Evolutionary conservation across 2,888 invertebrate genomes (phyloP), one percentile per base, ranked within the genome.

Genomic region (Ectemnius continuus): DNA sequence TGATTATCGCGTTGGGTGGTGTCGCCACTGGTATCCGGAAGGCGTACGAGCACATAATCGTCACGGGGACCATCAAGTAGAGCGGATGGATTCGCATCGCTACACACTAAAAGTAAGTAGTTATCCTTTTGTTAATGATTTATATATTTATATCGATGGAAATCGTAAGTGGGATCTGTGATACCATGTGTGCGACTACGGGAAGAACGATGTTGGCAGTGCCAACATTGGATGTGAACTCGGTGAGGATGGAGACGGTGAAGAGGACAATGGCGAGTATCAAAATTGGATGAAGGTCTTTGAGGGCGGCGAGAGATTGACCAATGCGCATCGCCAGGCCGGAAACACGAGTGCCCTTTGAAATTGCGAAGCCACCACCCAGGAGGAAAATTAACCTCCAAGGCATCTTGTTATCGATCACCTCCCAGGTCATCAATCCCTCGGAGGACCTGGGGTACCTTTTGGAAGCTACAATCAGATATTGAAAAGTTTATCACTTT

Each of bases 291-390:
- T 91, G 89, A 23, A 91, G 87, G 48, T 81, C 77, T 61, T 89
- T 86, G 18, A 93, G 84, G 1, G 87, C 89, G 1, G 85, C 75
- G 73, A 93, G 82, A 45, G 90, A 83, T 2, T 90, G 81, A 13
- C 92, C 92, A 6, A 93, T 83, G 81, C 88, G 88, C 18, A 81
- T 83, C 0, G 93, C 92, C 47, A 93, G 86, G 4, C 92, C 91
- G 1, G 93, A 93, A 62, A 86, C 91, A 80, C 91, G 89, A 76
- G 92, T 92, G 5, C 91, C 94, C 65, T 91, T 92, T 1, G 94
- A 93, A 80, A 94, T 88, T 0, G 94, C 93, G 80, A 93, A 93
- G 2, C 94, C 94, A 52, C 94, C 93, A 16, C 93, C 92, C 63
- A 93, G 88, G 1, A 94, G 87, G n/a, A 93, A 89, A 70, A 93